Evolutionary conservation across 2,113 vertebrate genomes (phyloP), one percentile per base, ranked within the genome.

Genomic region (Brachyhypopomus occidentalis): DNA sequence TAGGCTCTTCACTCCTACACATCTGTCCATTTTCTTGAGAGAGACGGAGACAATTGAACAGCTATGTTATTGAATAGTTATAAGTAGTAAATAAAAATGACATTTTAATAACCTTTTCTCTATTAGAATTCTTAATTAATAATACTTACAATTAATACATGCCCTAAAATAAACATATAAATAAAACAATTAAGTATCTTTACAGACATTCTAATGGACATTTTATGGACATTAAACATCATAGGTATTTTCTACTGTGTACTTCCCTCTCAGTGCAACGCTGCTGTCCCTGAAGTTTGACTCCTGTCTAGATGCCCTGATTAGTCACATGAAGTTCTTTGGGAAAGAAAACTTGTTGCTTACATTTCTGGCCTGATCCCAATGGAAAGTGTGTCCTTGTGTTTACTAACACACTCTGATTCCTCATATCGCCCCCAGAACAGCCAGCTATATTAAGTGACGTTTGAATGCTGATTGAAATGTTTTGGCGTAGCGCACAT

Each of bases 381-480:
- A 52, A 2, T 9, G 19, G 2, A 36, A 8, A 1, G 16, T n/a
- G n/a, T n/a, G 34, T 36, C 25, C 5, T 12, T 63, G 62, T 30
- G 25, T 27, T 27, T 34, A 20, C 45, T 67, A 36, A 67, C 36
- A 34, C 11, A 36, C 66, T n/a, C 66, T 41, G 66, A 41, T 41
- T n/a, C 36, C 20, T 70, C 1, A 38, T 4, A n/a, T 70, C 16
- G 5, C 66, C 38, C 38, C 34, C 19, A 41, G 17, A 67, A 34
- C 20, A 12, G 64, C 12, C 0, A n/a, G 8, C 66, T 70, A 38
- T 1, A 70, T 70, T 38, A 34, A 11, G 66, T 41, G 66, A 34
- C 12, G 19, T 70, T 22, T 41, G 66, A 70, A 70, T 41, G 66
- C 66, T 70, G 66, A 70, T 70, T 41, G 34, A 41, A 70, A 70